Base-by-base conservation (phyloP, 92 coral and sea anemone genomes). In the Virgularia gustaviana region DNA sequence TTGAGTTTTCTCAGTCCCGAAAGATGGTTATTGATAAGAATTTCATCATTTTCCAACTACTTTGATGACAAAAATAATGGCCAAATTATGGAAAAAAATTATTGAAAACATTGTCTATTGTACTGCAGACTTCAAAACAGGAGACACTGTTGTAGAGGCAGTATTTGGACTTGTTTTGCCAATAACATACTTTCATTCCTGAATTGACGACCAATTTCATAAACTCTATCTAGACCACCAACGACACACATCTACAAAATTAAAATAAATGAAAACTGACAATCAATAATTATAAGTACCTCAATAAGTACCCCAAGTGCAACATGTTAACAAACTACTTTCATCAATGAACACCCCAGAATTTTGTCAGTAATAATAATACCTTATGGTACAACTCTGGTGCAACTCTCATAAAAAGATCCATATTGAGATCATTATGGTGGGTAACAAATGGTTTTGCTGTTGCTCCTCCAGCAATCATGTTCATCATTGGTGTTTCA, bases 351-450 rank as follows among this genome's bases (percentile, higher is more conserved):
- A 44, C 2, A 23, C 35, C 5, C 6, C n/a, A 23, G 23, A n/a
- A 2, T 15, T 33, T 0, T 7, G 1, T 19, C 10, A 29, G 37
- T 6, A 12, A 7, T 10, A 30, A 2, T 15, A 32, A 60, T 56
- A 92, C 98, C 88, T 92, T 92, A 73, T 89, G 98, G 53, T 89
- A 92, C 19, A 92, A 87, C 57, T 92, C 98, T 54, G 98, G 98
- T 38, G 98, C 98, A 12, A 92, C 98, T 78, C 98, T 89, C 98
- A 92, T 92, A 75, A 83, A 92, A 61, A 92, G 75, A 62, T 92
- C 96, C 98, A 92, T 92, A 80, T 84, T 85, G 38, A 92, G 83
- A 20, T 92, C 98, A 77, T 92, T 92, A 36, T 92, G 98, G 72
- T 92, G 94, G 12, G 98, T 92, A 34, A 89, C 79, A 47, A 92